phyloP scores from a whole-genome alignment of 2,797 vertebrate genomes.

The Diceros bicornis region DNA sequence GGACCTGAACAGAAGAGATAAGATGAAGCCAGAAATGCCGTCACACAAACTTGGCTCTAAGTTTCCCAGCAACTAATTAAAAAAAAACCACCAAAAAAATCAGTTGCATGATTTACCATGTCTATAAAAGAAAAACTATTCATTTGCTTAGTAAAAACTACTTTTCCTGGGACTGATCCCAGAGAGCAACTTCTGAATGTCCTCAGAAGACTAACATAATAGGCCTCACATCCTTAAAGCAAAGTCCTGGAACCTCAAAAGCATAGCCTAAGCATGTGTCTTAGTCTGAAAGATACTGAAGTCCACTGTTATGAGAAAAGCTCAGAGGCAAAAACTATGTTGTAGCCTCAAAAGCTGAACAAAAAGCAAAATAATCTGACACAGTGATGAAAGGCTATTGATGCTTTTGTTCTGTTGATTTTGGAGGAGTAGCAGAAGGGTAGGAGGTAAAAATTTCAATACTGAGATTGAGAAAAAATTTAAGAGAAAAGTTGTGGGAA shows the following conservation, averaged over 20 bases:
- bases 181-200: background rate
- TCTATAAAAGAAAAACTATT: background rate
- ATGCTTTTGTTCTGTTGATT: background rate
- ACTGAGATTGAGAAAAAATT: background rate
- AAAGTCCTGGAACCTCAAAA: background rate
- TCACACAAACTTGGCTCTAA: background rate
- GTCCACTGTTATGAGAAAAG: background rate
- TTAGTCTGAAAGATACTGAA: background rate
- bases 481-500: background rate
- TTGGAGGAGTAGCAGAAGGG: background rate
- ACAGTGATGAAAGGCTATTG: background rate
- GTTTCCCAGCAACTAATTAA: background rate
- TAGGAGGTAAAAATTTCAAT: background rate
- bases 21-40: background rate
- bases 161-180: background rate
- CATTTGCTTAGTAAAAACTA: constrained; percentile 16
- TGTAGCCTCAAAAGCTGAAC: background rate
- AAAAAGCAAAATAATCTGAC: background rate
- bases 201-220: too few species aligned
- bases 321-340: background rate
- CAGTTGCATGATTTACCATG: background rate
- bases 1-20: constrained; percentile 15
- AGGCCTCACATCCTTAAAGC: background rate
- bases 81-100: background rate
- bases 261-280: background rate